phyloP scores from a whole-genome alignment of 2,888 invertebrate genomes.

The Eustalomyia histrio region DNA sequence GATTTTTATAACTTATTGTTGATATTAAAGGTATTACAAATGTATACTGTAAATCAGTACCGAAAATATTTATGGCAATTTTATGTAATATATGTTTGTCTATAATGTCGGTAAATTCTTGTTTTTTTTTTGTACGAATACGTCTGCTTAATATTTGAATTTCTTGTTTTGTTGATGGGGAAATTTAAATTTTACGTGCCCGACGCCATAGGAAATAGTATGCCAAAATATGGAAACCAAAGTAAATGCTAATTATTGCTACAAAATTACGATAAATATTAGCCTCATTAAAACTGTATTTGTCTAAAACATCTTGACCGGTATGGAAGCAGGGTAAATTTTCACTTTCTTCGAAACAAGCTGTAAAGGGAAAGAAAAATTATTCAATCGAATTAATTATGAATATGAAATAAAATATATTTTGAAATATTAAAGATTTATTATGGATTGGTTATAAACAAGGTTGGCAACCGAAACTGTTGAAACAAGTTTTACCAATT shows the following conservation, averaged over 20 bases:
- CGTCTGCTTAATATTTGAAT: neutral
- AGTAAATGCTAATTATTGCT: constrained; percentile 84
- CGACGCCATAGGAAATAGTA: constrained; percentile 85
- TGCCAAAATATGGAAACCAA: constrained; percentile 86
- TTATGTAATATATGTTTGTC: neutral
- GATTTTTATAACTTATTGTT: constrained; percentile 24
- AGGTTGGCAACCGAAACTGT: too few relatives aligned
- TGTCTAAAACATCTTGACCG: constrained; percentile 86
- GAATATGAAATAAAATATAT: neutral
- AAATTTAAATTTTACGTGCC: constrained; percentile 80
- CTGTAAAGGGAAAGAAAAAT: constrained; percentile 78
- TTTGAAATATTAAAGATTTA: neutral
- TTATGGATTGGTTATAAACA: too few relatives aligned
- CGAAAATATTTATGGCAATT: constrained; percentile 1
- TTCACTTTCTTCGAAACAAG: constrained; percentile 82
- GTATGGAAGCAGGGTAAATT: constrained; percentile 86
- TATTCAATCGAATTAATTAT: constrained; percentile 18
- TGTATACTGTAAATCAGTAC: constrained; percentile 24
- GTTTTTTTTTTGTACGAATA: constrained; percentile 28
- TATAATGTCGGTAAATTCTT: too few relatives aligned
- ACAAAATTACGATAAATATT: constrained; percentile 84
- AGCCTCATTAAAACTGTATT: constrained; percentile 85
- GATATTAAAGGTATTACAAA: constrained; percentile 15
- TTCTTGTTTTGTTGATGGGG: neutral
- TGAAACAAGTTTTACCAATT: too few relatives aligned